These are phyloP conservation scores for Piezodorus guildinii DNA, from an alignment of 1,140 invertebrate species.

Conservation along the genomic window DNA sequence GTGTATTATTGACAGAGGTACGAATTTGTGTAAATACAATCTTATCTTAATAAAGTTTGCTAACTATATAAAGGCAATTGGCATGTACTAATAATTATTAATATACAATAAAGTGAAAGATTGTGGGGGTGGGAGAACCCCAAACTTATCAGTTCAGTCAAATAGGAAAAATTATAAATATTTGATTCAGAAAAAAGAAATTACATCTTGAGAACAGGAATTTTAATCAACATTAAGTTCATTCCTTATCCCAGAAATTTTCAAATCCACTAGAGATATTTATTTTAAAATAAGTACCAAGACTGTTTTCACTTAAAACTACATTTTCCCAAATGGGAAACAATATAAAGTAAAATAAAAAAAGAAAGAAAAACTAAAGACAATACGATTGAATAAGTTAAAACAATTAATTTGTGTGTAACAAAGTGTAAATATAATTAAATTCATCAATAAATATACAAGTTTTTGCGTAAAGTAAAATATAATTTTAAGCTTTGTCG, in stretches of 20 bases:
- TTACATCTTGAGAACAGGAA: background rate
- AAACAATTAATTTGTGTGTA: background rate
- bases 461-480: slow-evolving; percentile 4
- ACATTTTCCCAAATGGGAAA: slow-evolving; percentile 4
- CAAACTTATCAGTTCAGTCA: slow-evolving; percentile 13
- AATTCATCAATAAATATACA: slow-evolving; percentile 6
- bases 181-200: slow-evolving; percentile 11
- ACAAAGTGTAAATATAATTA: slow-evolving; percentile 7
- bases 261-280: background rate
- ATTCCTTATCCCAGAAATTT: background rate
- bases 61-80: slow-evolving; percentile 26
- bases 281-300: slow-evolving; percentile 20
- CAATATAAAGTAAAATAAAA: background rate
- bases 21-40: slow-evolving; percentile 26
- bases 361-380: background rate
- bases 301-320: slow-evolving; percentile 18
- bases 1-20: slow-evolving; percentile 26
- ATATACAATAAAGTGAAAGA: slow-evolving; percentile 15
- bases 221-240: background rate
- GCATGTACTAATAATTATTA: slow-evolving; percentile 23
- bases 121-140: background rate
- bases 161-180: slow-evolving; percentile 13
- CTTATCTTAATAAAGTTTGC: slow-evolving; percentile 23
- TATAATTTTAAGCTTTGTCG: slow-evolving; percentile 14
- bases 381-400: slow-evolving; percentile 9